These are phyloP conservation scores for Matsumurasca onukii DNA, from an alignment of 1,140 invertebrate genomes.

Conservation along the genomic window DNA sequence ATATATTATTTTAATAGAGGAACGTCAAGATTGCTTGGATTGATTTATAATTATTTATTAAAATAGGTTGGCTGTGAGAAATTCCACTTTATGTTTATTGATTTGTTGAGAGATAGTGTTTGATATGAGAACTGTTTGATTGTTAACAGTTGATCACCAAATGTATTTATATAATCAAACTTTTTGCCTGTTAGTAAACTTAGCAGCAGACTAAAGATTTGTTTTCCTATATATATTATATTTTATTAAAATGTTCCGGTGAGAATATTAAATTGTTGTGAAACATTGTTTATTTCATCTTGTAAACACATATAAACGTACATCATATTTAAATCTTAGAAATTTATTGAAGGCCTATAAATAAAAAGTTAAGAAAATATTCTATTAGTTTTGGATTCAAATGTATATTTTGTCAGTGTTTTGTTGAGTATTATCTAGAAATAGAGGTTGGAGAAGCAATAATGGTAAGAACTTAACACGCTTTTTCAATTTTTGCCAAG, in stretches of 20 bases:
- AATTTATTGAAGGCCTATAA: slow-evolving; percentile 3
- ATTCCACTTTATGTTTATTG: slow-evolving; percentile 18
- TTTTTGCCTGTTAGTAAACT: neutral
- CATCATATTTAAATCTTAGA: no score
- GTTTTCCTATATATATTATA: slow-evolving; percentile 2
- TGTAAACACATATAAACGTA: no score
- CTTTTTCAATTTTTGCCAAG: neutral
- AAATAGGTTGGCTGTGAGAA: slow-evolving; percentile 25
- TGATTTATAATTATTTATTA: slow-evolving; percentile 23
- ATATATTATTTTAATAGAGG: slow-evolving; percentile 13
- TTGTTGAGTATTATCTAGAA: neutral
- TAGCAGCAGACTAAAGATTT: neutral
- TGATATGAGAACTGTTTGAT: neutral
- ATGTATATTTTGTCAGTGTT: no score
- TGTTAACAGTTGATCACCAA: neutral
- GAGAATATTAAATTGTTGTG: no score
- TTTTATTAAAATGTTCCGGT: neutral
- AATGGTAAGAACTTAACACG: slow-evolving; percentile 10
- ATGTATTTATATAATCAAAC: slow-evolving; percentile 12
- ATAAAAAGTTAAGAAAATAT: neutral
- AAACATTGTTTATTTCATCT: no score
- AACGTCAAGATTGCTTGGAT: slow-evolving; percentile 4
- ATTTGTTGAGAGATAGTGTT: neutral
- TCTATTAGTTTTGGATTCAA: neutral
- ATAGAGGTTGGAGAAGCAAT: slow-evolving; percentile 1